Base-by-base conservation (phyloP, 2,797 vertebrate genomes). In the Cottoperca gobio region DNA sequence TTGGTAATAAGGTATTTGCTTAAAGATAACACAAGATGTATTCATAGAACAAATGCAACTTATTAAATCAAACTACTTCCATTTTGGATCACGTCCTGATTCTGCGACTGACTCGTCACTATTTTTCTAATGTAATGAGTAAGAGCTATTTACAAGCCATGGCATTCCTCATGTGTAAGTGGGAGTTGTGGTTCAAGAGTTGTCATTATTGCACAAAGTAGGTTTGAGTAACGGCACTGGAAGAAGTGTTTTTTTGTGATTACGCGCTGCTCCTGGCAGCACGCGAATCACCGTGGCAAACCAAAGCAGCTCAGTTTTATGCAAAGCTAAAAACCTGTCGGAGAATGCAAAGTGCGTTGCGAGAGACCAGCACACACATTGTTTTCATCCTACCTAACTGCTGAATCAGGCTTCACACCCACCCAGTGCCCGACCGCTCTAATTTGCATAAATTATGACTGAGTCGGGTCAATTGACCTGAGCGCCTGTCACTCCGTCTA, bases 381-480 rank as follows among this genome's bases (percentile, higher is more conserved):
- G 8, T 24, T 50, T 48, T 28, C 17, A 24, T 39, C 23, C 19
- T 21, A 24, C 4, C 26, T 23, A 78, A 52, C 61, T 55, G 43
- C 24, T 69, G 58, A 35, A 46, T 45, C 33, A 14, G 33, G 12
- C 28, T 48, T 48, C 37, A 39, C 31, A 42, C 31, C 24, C 55
- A 9, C 24, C n/a, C 37, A 28, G 19, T 39, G 28, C 8, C 21
- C 1, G 2, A 35, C 50, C 0, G 10, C 54, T 45, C n/a, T 40
- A 8, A 70, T 82, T 65, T 76, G 16, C 58, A 81, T 73, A 65
- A 76, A 65, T 48, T 59, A 73, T 71, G 76, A 37, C 55, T n/a
- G 58, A 60, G 37, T 42, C n/a, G n/a, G 70, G 67, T 82, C 64
- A 35, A 28, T 63, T 59, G 68, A 78, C 74, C 57, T 24, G 37